phyloP scores from a whole-genome alignment of 2,888 invertebrate genomes.

The Brachyptera risi region DNA sequence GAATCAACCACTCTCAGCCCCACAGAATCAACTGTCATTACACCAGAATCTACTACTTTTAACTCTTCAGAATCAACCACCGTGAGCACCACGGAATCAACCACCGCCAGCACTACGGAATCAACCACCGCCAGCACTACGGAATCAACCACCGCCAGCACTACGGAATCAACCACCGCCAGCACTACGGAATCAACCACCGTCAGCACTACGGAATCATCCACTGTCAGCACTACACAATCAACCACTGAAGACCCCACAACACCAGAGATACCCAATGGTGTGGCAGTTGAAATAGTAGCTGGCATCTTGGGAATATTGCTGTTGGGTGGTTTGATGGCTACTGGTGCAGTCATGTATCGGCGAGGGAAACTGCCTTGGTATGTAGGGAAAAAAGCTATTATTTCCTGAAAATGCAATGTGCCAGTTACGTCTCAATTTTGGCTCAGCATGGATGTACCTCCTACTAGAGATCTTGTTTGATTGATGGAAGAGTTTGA shows the following conservation, averaged over 20 bases:
- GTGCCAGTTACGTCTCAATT: too few species aligned
- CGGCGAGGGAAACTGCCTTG: constrained; percentile 16
- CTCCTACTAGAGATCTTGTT: too few species aligned
- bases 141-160: not conserved
- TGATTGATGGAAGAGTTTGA: too few species aligned
- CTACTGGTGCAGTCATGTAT: constrained; percentile 14
- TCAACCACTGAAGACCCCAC: not conserved
- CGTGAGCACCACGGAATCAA: too few species aligned
- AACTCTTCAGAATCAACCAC: too few species aligned
- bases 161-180: not conserved
- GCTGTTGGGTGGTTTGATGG: constrained; percentile 8
- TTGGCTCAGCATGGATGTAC: too few species aligned
- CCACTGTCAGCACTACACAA: not conserved
- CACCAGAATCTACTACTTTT: too few species aligned
- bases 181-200: not conserved
- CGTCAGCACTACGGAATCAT: not conserved
- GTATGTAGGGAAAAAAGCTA: too few species aligned
- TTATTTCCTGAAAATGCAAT: too few species aligned
- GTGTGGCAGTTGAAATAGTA: not conserved
- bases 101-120: too few species aligned
- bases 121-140: not conserved
- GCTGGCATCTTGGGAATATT: constrained; percentile 9
- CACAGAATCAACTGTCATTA: not conserved
- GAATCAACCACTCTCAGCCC: not conserved
- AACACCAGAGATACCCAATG: not conserved